Base-by-base conservation (phyloP, 2,797 vertebrate species). In the Apogon talboti region DNA sequence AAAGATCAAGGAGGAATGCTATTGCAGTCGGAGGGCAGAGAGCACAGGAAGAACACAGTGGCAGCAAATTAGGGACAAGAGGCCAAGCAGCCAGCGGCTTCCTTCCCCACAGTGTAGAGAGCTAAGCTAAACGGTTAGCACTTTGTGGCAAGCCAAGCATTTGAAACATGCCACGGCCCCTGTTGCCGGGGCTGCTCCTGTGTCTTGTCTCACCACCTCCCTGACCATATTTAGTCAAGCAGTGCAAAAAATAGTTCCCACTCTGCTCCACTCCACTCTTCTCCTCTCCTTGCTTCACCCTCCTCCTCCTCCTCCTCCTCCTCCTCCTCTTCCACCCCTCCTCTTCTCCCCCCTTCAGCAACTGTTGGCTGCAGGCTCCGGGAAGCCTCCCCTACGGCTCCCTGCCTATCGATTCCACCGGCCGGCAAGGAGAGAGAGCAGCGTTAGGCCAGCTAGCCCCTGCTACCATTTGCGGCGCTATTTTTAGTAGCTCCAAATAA, bases 171-270 rank as follows among this genome's bases (percentile, higher is more conserved):
- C 95, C 91, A 93, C 91, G 87, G 91, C 92, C 79, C 79, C 92
- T 94, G 95, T 96, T 95, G 90, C 94, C 82, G 91, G 91, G 92
- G 24, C 93, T 95, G 94, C 92, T 94, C 95, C 92, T 93, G 92
- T 94, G 94, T 95, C 93, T 95, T 95, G 84, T 91, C 91, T 90
- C 87, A 85, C 89, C 94, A 96, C 95, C 97, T 98, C 96, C 95
- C 94, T 97, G 96, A 98, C 98, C 98, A 98, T 99, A 98, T 98
- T 98, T 98, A 97, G 97, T 98, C 96, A 98, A 95, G 96, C 95
- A 94, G 95, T 94, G 96, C 95, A 97, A 98, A 98, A 98, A 97
- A 97, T 96, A 97, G 94, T 95, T 95, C 86, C 86, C 80, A 58
- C 82, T 86, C 66, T 49, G 58, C 85, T 83, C 81, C 74, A 24